These are phyloP conservation scores for Brachionus asplanchnoidis DNA, from an alignment of 1,140 invertebrate genomes.

Conservation along the genomic window DNA sequence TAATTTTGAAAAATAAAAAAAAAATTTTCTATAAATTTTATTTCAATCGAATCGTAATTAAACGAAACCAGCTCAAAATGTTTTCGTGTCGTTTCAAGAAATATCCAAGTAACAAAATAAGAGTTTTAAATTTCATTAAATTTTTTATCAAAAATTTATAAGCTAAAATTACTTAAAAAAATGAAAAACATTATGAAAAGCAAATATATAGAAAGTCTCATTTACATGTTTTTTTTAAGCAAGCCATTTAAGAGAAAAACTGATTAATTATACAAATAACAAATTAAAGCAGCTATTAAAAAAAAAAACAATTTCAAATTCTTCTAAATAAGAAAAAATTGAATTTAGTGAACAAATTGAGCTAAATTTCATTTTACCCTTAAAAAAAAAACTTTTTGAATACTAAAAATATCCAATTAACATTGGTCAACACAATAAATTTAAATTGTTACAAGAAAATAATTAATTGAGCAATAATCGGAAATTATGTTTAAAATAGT, in stretches of 20 bases:
- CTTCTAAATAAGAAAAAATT: neutral
- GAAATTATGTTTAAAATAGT: slow-evolving; percentile 9
- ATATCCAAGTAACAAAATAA: neutral
- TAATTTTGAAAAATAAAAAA: neutral
- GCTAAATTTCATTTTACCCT: neutral
- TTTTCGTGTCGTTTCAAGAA: neutral
- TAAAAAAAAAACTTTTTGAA: neutral
- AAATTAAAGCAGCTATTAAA: neutral
- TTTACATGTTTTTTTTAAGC: neutral
- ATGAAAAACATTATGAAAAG: neutral
- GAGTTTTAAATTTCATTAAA: neutral
- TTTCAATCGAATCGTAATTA: neutral
- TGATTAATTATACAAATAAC: neutral
- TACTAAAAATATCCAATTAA: neutral
- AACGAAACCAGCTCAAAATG: neutral
- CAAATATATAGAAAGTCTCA: neutral
- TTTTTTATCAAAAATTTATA: neutral
- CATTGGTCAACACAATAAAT: neutral
- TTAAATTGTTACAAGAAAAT: neutral
- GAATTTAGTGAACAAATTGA: neutral
- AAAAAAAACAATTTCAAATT: neutral
- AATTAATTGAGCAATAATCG: slow-evolving; percentile 2
- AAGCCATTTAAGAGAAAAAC: neutral
- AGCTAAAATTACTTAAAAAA: neutral
- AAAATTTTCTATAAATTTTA: neutral